Evolutionary conservation across 2,888 invertebrate genomes (phyloP).

Genomic region (Drosophila anceps): DNA sequence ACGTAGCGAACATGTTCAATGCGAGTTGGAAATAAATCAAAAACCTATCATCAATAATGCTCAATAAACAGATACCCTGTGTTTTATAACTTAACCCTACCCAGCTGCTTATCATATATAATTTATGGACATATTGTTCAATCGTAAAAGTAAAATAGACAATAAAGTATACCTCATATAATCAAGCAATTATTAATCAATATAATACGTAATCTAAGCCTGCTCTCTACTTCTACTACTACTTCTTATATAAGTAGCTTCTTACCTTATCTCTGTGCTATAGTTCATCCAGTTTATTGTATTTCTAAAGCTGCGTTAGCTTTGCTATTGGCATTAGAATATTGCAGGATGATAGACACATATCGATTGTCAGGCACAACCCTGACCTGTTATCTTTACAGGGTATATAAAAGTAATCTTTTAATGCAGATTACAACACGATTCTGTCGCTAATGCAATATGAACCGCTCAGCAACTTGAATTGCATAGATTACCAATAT

Average conservation of each 20-base stretch:
- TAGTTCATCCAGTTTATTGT: background rate
- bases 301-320: background rate
- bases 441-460: background rate
- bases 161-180: background rate
- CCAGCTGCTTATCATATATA: background rate
- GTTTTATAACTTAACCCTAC: background rate
- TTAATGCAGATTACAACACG: constrained; percentile 5
- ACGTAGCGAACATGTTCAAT: constrained; percentile 20
- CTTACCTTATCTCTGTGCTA: background rate
- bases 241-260: background rate
- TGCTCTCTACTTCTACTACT: background rate
- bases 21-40: constrained; percentile 16
- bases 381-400: background rate
- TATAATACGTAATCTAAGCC: background rate
- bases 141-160: background rate
- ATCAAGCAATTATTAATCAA: background rate
- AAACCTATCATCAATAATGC: background rate
- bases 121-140: background rate
- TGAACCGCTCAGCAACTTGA: constrained; percentile 3
- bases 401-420: background rate
- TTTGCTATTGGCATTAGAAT: background rate
- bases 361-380: too few species aligned
- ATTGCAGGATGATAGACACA: background rate
- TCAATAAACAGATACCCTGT: constrained; percentile 1
- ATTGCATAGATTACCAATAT: background rate